A percentile compares a stretch with the other conserved stretches of the same genome.
Conservation (phyloP, 1,140 invertebrate species). For the Cephus cinctus region DNA sequence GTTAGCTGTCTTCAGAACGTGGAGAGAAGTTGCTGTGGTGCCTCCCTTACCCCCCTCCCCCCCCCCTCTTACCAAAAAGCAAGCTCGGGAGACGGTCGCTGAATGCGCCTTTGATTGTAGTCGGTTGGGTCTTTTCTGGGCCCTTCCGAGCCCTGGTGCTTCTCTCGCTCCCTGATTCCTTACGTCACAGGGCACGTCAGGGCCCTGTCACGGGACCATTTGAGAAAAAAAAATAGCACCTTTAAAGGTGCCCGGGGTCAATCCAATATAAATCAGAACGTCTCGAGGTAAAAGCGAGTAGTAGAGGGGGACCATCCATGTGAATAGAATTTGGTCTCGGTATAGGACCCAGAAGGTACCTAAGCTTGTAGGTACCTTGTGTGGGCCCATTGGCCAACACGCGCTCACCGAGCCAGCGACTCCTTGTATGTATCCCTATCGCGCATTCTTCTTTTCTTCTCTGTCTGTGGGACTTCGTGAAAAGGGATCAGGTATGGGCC, state of each 20-base stretch:
- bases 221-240: constrained; percentile 34
- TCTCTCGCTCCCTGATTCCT: constrained; percentile 1
- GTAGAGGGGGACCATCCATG: constrained; percentile 6
- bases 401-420: constrained; percentile 19
- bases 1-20: constrained; percentile 16
- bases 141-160: constrained; percentile 10
- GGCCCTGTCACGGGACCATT: constrained; percentile 30
- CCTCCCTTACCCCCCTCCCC: constrained; percentile 22
- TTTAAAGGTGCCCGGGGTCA: constrained; percentile 41
- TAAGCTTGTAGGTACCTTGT: not conserved
- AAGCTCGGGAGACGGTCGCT: constrained; percentile 22
- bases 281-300: constrained; percentile 21
- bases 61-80: constrained; percentile 32
- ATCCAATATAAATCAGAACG: constrained; percentile 51
- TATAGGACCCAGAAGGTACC: not conserved
- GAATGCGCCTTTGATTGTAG: constrained; percentile 49
- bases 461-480: too few relatives aligned
- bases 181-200: constrained; percentile 14
- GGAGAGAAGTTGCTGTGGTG: too few relatives aligned
- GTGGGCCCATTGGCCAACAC: not conserved
- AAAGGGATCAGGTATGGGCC: constrained; percentile 30
- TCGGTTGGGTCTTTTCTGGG: constrained; percentile 30
- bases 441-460: too few relatives aligned
- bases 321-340: too few relatives aligned
- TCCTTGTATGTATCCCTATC: too few relatives aligned